These are phyloP conservation scores for Semicossyphus pulcher DNA, from an alignment of 2,113 vertebrate genomes.

Conservation along the genomic window DNA sequence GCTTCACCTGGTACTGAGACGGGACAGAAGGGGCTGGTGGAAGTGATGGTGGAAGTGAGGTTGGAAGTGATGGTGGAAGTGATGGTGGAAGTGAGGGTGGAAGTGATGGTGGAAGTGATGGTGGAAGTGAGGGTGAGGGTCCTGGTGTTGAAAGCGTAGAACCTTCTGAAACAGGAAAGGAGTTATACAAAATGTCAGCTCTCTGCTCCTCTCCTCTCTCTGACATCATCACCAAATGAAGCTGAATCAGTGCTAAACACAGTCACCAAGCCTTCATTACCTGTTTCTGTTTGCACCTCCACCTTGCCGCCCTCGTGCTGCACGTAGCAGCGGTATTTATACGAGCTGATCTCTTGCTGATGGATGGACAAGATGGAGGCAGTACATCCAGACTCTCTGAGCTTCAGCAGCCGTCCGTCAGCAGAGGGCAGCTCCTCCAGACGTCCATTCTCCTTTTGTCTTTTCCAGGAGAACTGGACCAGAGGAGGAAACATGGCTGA, in stretches of 20 bases:
- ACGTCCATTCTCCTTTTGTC: neutral
- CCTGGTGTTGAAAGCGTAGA: too few species aligned
- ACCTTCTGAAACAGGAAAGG: too few species aligned
- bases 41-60: too few species aligned
- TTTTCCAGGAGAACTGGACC: conserved; percentile 51
- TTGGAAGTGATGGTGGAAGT: too few species aligned
- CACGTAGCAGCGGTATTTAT: conserved; percentile 25
- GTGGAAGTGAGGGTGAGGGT: too few species aligned
- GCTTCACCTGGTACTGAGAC: conserved; percentile 14
- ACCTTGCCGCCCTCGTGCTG: conserved; percentile 4
- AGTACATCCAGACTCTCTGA: neutral
- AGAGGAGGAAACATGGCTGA: conserved; percentile 47
- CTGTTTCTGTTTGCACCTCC: neutral
- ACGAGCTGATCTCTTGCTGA: neutral
- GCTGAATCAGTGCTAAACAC: too few species aligned
- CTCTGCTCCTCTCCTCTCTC: too few species aligned
- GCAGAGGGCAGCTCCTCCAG: neutral
- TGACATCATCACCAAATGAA: too few species aligned
- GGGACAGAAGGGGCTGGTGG: too few species aligned
- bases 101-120: too few species aligned
- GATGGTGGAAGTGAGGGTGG: too few species aligned
- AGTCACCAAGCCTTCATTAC: neutral
- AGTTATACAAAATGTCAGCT: too few species aligned
- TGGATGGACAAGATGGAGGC: conserved; percentile 9
- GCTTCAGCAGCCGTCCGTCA: conserved; percentile 4